A percentile compares a stretch with the other conserved stretches of the same genome.
Conservation (phyloP, 1,140 invertebrate genomes). For the Rhopalosiphum padi region DNA sequence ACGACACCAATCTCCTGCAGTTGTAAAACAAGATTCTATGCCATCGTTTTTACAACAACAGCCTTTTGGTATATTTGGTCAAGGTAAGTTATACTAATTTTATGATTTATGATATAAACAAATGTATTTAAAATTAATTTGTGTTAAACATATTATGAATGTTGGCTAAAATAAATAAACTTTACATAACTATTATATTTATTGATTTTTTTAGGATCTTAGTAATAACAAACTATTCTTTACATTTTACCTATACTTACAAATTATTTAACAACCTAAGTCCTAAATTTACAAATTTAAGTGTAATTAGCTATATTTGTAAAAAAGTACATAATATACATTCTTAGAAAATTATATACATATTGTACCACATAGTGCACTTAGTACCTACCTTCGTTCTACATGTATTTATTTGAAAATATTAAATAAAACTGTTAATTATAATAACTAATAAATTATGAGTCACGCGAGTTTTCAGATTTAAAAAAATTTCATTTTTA, state of each 20-base stretch:
- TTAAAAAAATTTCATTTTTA: background rate
- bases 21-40: slow-evolving; percentile 1
- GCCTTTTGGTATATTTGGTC: slow-evolving; percentile 34
- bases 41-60: slow-evolving; percentile 38
- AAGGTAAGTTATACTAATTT: slow-evolving; percentile 7
- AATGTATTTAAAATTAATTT: background rate
- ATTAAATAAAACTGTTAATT: background rate
- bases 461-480: background rate
- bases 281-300: background rate
- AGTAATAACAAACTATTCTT: background rate
- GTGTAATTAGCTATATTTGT: background rate
- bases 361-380: no score
- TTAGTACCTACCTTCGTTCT: background rate
- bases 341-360: no score
- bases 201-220: background rate
- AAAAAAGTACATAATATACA: background rate
- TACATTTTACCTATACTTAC: background rate
- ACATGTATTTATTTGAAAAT: background rate
- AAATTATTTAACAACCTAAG: background rate
- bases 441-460: background rate
- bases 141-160: background rate
- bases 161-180: background rate
- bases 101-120: background rate
- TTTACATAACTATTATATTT: background rate
- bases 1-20: slow-evolving; percentile 2